Base-by-base conservation (phyloP, 2,797 vertebrate species). In the Cossypha caffra region DNA sequence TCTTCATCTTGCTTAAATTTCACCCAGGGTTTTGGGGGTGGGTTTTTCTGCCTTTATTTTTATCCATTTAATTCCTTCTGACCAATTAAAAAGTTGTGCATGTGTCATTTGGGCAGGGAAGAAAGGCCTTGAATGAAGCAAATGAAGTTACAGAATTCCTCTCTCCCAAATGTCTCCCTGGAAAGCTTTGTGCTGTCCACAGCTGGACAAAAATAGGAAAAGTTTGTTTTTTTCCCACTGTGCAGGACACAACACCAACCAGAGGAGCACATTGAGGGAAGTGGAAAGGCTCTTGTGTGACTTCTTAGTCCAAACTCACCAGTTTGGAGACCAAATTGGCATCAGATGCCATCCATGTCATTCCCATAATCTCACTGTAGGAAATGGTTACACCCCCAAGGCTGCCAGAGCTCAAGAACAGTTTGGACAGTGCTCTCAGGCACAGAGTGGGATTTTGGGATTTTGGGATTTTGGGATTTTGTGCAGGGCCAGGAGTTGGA, bases 201-300 rank as follows among this genome's bases (percentile, higher is more conserved):
- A 93, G 85, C 58, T 69, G 64, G 69, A 66, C 57, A 96, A 82
- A 91, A 67, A 72, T 5, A 77, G n/a, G 29, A 21, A 35, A 50
- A 51, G 4, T 28, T 26, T 28, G 48, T 4, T 5, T 16, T 8
- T 5, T 28, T 48, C 15, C 38, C 38, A 19, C 29, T 59, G 40
- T 85, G 50, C 29, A 50, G 40, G 50, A 42, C 31, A 40, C 29
- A 45, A 26, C 10, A 16, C 17, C 20, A 50, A 13, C n/a, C 37
- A 51, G 24, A 90, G 33, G 15, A 79, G 18, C 18, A 40, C 25
- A 23, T 3, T 28, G 50, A 33, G 38, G 31, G 16, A 58, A 63
- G 31, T 6, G 5, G 48, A 67, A 87, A 10, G 45, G 28, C n/a
- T 67, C 52, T 35, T 52, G 23, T 85, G 76, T 50, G 72, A 23